A percentile compares a stretch with the other conserved stretches of the same genome.
phyloP scores from a whole-genome alignment of 2,113 vertebrate genomes.

The Euleptes europaea region DNA sequence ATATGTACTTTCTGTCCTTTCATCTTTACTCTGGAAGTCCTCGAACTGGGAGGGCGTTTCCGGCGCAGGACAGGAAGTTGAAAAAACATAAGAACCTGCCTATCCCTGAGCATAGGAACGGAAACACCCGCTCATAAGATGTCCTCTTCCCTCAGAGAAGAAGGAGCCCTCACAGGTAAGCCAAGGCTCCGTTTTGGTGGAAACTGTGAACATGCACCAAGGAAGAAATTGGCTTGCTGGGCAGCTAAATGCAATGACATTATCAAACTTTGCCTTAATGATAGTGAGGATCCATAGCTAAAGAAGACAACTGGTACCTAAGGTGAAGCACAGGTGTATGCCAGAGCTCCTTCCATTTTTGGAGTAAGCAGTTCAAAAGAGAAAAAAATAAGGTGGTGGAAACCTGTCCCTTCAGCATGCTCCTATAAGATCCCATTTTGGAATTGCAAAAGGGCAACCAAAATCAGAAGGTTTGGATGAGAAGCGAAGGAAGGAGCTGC shows the following conservation, averaged over 20 bases:
- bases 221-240: neutral
- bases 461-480: neutral
- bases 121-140: too few species aligned
- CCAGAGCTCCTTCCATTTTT: neutral
- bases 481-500: neutral
- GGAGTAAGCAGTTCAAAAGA: neutral
- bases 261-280: neutral
- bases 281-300: neutral
- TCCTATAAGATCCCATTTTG: neutral
- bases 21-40: too few species aligned
- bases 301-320: neutral
- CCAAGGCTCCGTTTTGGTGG: neutral
- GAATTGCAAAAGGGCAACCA: too few species aligned
- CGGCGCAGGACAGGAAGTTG: too few species aligned
- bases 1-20: too few species aligned
- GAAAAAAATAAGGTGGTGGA: neutral
- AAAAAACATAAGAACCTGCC: too few species aligned
- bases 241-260: neutral
- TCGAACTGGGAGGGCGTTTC: too few species aligned
- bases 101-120: too few species aligned
- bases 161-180: too few species aligned
- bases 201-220: constrained; percentile 17
- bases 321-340: neutral
- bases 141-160: too few species aligned
- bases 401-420: neutral